Base-by-base conservation (phyloP, 1,140 invertebrate species). In the Zeugodacus cucurbitae region DNA sequence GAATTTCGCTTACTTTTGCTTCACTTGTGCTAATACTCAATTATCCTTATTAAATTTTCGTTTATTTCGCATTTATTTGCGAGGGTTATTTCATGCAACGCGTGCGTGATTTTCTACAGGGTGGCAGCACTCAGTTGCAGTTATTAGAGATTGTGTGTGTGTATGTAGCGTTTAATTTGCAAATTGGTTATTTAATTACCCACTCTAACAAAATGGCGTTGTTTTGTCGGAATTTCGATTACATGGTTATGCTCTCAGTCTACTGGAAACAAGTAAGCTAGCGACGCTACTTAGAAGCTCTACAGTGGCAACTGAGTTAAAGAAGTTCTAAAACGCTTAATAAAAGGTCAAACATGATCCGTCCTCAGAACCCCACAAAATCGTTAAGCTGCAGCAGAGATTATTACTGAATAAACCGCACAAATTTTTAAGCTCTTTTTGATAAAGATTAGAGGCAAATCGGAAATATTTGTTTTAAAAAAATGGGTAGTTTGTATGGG, bases 11-110 rank as follows among this genome's bases (percentile, higher is more conserved):
- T 37, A 82, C 41, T 82, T 82, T 82, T 82, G 74, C 74, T 48
- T 82, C 74, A 82, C 74, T 82, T 82, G 74, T 82, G 74, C 74
- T 82, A 82, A 82, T 82, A 82, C 41, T 82, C 74, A 82, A 82
- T 82, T 82, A 82, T 82, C 74, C 74, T 48, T 82, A 82, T 48
- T 82, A 82, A 82, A 82, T 82, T 82, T 82, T 82, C 74, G 74
- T 22, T 48, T 54, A 82, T 82, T 48, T 54, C 44, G 74, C 74
- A 37, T 82, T 82, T 32, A 54, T 44, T 82, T 82, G 7, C 44
- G 74, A 54, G 74, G 74, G 74, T 82, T 82, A 82, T 3, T 82
- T 48, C 26, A 34, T 17, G 2, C 74, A 48, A n/a, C n/a, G n/a
- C n/a, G n/a, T n/a, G n/a, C n/a, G n/a, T 29, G 74, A 82, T 82